Conservation (phyloP, 2,888 invertebrate genomes). For the Erebia palarica region DNA sequence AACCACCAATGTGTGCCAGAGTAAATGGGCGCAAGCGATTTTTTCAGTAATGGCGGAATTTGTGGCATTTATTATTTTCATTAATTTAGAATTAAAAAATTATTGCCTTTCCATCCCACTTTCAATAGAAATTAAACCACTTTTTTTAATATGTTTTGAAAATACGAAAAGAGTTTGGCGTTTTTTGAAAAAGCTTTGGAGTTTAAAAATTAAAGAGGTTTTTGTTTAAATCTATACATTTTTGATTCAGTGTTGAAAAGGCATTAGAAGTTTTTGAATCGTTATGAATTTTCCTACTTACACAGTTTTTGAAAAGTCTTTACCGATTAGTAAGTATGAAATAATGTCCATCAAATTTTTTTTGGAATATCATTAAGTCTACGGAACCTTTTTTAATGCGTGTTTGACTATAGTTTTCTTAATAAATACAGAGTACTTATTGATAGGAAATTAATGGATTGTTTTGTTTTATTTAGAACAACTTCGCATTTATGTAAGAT, state of each 20-base stretch:
- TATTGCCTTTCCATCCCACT: conserved; percentile 11
- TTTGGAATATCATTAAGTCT: too few species aligned
- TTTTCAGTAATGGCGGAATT: conserved; percentile 34
- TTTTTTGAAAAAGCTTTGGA: conserved; percentile 5
- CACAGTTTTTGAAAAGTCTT: too few species aligned
- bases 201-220: conserved; percentile 5
- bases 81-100: conserved; percentile 36
- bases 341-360: too few species aligned
- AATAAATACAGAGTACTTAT: too few species aligned
- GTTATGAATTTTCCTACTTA: too few species aligned
- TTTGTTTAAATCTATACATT: neutral
- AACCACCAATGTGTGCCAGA: conserved; percentile 45
- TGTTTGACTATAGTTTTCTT: too few species aligned
- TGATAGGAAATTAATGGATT: too few species aligned
- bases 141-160: conserved; percentile 22
- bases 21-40: conserved; percentile 48
- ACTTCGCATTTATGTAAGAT: too few species aligned
- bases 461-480: too few species aligned
- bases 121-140: conserved; percentile 21
- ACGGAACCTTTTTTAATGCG: too few species aligned
- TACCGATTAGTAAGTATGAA: too few species aligned
- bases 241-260: neutral
- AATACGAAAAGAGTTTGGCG: conserved; percentile 12
- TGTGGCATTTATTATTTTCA: conserved; percentile 38
- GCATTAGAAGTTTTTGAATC: neutral